phyloP scores from a whole-genome alignment of 2,797 vertebrate genomes.

The Falco naumanni region DNA sequence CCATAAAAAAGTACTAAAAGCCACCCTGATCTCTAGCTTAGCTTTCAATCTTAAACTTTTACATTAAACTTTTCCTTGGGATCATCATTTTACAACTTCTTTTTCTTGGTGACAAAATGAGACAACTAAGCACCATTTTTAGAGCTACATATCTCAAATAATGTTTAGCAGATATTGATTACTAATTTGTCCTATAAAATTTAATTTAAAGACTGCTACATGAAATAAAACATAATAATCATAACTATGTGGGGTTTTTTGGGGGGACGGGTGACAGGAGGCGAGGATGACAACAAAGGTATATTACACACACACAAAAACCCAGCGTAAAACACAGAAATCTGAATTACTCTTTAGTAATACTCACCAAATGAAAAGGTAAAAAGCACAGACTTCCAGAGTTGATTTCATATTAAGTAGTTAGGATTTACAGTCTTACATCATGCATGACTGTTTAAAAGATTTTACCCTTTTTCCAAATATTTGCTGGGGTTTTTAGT shows the following conservation, averaged over 20 bases:
- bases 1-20: background rate
- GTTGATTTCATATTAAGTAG: background rate
- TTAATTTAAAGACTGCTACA: background rate
- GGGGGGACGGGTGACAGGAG: too few relatives aligned
- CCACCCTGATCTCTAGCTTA: background rate
- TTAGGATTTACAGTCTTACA: background rate
- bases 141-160: background rate
- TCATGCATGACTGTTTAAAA: background rate
- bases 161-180: background rate
- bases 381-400: background rate
- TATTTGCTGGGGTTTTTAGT: background rate
- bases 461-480: background rate
- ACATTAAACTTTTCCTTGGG: background rate
- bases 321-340: fast-evolving
- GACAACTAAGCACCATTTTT: background rate
- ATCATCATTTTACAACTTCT: background rate
- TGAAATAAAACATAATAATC: background rate
- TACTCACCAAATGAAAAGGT: background rate
- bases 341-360: background rate
- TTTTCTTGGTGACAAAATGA: background rate
- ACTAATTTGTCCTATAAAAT: background rate
- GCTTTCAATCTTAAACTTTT: background rate
- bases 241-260: fast-evolving
- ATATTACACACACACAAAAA: background rate
- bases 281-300: background rate